Base-by-base conservation (phyloP, 1,140 invertebrate species). In the Drosophila pseudoobscura region DNA sequence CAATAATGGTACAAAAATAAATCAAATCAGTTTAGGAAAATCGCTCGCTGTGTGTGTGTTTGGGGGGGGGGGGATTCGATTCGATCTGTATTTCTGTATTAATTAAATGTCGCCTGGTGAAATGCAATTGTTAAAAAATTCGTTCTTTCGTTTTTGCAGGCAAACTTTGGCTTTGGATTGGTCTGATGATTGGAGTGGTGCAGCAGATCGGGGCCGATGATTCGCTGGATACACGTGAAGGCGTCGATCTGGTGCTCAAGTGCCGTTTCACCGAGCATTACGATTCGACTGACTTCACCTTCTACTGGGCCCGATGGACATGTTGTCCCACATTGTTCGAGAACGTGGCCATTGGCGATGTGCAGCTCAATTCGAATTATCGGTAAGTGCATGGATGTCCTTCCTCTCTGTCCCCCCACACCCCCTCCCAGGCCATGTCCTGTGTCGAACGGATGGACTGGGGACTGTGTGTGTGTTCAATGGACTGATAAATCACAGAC, bases 321-420 rank as follows among this genome's bases (percentile, higher is more conserved):
- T 95, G 93, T 75, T 93, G 93, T 70, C 93, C 92, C 9, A 92
- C 93, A 68, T 93, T 93, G 76, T 94, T 94, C 85, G 96, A 97
- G 92, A 96, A 96, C 84, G 96, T 96, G 24, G 96, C 96, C 75
- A 96, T 97, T 78, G 94, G 94, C 68, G 92, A 94, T 70, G 94
- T 94, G 50, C 94, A 95, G 31, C 92, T 97, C 61, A 95, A 95
- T 90, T 94, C 93, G 61, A 96, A 96, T 92, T 97, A 97, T 93
- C 94, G 93, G 95, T 96, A 93, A 95, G 93, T 92, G 47, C 47
- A 58, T 62, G 20, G 29, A 51, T 59, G 47, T 22, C 35, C 24
- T 5, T 24, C 24, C 24, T 24, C 24, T 24, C 24, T 24, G 3
- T 24, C 15, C 11, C 41, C 45, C 22, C 3, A n/a, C 13, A 9